Evolutionary conservation across 1,140 invertebrate species (phyloP), one percentile per base, ranked within the genome.

Genomic region (Schlechtendalia chinensis): DNA sequence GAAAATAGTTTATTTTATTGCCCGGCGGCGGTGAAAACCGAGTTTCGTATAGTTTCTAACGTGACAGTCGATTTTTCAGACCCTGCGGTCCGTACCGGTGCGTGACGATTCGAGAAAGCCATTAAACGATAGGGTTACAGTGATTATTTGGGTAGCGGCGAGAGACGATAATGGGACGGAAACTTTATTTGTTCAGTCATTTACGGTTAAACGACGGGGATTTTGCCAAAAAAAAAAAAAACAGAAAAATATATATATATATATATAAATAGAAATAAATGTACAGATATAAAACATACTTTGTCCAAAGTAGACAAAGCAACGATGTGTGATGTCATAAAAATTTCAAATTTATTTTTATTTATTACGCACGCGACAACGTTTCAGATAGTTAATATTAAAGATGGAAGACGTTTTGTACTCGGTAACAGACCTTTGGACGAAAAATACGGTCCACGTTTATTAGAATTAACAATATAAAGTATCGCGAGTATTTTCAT

Each of bases 61-160:
- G 47, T 50, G 65, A 69, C 39, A 47, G 67, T 69, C n/a, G 67
- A 69, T 69, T 69, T 69, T 69, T 69, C n/a, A 69, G 47, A 50
- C n/a, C n/a, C 67, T 50, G 63, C 67, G 67, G 39, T 69, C 22
- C 24, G 22, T 69, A 8, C 67, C 67, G 39, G 67, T 50, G 67
- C 67, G 67, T 69, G 67, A 69, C 67, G 67, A 69, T 69, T 69
- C 67, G 22, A 69, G 39, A 69, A 69, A 69, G 67, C 67, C 67
- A 69, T 69, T 69, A 69, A 69, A 50, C 67, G 67, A 69, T 69
- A 69, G 67, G 67, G 67, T 69, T 69, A 69, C 67, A 69, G 67
- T 69, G 67, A 69, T 69, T 69, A 69, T 69, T 69, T 17, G 45
- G 65, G 45, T 69, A 50, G 22, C 39, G 67, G 14, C n/a, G n/a